Base-by-base conservation (phyloP, 2,888 invertebrate species). In the Nemoura dubitans region DNA sequence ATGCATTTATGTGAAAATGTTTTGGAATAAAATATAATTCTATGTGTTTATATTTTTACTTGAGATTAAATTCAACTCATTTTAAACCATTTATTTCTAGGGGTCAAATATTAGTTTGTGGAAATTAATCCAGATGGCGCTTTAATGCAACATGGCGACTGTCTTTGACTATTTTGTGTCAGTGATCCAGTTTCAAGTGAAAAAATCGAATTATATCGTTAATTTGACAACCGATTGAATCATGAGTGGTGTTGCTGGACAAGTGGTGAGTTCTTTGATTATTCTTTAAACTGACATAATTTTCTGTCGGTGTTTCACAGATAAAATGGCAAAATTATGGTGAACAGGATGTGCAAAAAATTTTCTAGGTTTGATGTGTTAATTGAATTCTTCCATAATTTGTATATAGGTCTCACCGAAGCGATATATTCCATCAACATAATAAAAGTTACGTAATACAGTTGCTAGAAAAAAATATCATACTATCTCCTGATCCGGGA, bases 151-250 rank as follows among this genome's bases (percentile, higher is more conserved):
- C 36, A 83, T 83, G 83, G 83, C 83, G 83, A 83, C 43, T 14
- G 83, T 42, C 83, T 83, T 83, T 21, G 25, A 28, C 16, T 43
- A 83, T 83, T 83, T 83, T 83, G 43, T 83, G 42, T 83, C 83
- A 36, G 25, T 83, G 83, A 43, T 83, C 28, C 21, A 26, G 42
- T 83, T 83, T 83, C 83, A 42, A 42, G 25, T 16, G 26, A n/a
- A 83, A 43, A 43, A 43, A 36, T 83, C 14, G 42, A 36, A 27
- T 10, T 83, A 43, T 83, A 6, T 43, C 30, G 26, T 42, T 43
- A 43, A 43, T 43, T 43, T 36, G 42, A 27, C 5, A 2, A 83
- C 30, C 42, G 30, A 43, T 43, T 43, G 83, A 28, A 83, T 21
- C 25, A 83, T 83, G 83, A 43, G 83, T 59, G 83, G 42, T 28